Evolutionary conservation across 2,888 invertebrate species (phyloP).

Genomic region (Scaptodrosophila latifasciaeformis): DNA sequence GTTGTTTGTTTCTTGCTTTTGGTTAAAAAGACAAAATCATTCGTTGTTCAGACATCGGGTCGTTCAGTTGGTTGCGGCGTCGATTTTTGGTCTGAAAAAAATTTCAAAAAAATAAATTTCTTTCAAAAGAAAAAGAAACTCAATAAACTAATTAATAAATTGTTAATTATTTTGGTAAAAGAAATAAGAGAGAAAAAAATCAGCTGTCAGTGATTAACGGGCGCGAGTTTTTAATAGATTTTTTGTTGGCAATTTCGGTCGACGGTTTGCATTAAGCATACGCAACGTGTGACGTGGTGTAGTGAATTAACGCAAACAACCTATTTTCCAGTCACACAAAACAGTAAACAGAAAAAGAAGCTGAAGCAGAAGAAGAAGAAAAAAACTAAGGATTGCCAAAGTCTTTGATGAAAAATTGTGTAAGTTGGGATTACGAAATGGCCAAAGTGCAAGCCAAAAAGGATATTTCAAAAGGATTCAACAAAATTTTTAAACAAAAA

Average conservation of each 20-base stretch:
- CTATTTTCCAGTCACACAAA: background rate
- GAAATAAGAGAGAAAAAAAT: background rate
- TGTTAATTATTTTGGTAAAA: background rate
- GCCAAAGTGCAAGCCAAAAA: too few relatives aligned
- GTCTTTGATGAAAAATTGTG: too few relatives aligned
- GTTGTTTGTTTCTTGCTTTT: slow-evolving; percentile 32
- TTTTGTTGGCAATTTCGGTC: too few relatives aligned
- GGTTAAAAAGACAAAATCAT: slow-evolving; percentile 30
- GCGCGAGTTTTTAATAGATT: too few relatives aligned
- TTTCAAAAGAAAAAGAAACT: too few relatives aligned
- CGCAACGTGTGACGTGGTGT: slow-evolving; percentile 24
- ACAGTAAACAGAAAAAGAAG: background rate
- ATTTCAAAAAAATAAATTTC: slow-evolving; percentile 1
- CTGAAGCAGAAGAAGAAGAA: too few relatives aligned
- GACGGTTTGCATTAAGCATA: slow-evolving; percentile 23
- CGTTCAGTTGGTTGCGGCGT: slow-evolving; percentile 34
- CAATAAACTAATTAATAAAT: background rate
- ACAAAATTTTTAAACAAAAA: too few relatives aligned
- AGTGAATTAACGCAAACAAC: background rate
- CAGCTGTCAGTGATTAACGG: too few relatives aligned
- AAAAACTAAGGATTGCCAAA: too few relatives aligned
- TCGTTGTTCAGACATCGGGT: slow-evolving; percentile 57
- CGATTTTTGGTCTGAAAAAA: background rate
- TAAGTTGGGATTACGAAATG: too few relatives aligned
- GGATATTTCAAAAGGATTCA: too few relatives aligned